Conservation (phyloP, 2,888 invertebrate genomes). For the Drosophila tanythrix region DNA sequence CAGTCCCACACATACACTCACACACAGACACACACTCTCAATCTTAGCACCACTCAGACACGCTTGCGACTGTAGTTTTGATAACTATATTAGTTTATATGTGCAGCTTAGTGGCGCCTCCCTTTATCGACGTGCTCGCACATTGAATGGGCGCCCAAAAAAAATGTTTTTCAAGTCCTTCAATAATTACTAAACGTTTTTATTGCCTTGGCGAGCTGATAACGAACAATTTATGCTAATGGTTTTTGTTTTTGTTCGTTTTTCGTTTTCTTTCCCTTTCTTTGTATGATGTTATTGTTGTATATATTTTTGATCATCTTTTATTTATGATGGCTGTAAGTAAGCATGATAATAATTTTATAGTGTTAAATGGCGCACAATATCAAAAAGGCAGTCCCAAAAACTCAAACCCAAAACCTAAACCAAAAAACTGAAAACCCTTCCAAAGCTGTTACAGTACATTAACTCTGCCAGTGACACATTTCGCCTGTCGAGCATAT, state of each 20-base stretch:
- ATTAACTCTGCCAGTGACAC: conserved; percentile 70
- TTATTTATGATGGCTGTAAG: conserved; percentile 55
- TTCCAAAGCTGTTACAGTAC: conserved; percentile 70
- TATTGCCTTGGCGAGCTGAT: conserved; percentile 70
- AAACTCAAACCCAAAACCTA: conserved; percentile 18
- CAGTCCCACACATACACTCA: conserved; percentile 18
- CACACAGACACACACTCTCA: neutral
- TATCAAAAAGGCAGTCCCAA: conserved; percentile 29
- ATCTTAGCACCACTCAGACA: conserved; percentile 37
- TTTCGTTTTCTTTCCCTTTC: conserved; percentile 24
- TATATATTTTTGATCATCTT: conserved; percentile 27
- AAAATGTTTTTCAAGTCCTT: conserved; percentile 29
- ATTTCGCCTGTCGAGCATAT: conserved; percentile 65
- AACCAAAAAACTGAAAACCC: conserved; percentile 50
- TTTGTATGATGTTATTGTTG: conserved; percentile 7
- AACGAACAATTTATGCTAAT: conserved; percentile 69
- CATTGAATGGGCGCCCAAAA: conserved; percentile 43
- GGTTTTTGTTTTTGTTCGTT: conserved; percentile 26
- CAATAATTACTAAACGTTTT: conserved; percentile 76
- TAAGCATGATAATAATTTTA: conserved; percentile 76
- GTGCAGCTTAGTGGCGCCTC: conserved; percentile 10
- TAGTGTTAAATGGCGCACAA: conserved; percentile 75
- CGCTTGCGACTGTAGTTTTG: conserved; percentile 52
- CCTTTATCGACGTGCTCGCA: conserved; percentile 59
- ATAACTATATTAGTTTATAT: conserved; percentile 67